Evolutionary conservation across 2,113 vertebrate genomes (phyloP), one percentile per base, ranked within the genome.

Genomic region (Melanostigma gelatinosum): DNA sequence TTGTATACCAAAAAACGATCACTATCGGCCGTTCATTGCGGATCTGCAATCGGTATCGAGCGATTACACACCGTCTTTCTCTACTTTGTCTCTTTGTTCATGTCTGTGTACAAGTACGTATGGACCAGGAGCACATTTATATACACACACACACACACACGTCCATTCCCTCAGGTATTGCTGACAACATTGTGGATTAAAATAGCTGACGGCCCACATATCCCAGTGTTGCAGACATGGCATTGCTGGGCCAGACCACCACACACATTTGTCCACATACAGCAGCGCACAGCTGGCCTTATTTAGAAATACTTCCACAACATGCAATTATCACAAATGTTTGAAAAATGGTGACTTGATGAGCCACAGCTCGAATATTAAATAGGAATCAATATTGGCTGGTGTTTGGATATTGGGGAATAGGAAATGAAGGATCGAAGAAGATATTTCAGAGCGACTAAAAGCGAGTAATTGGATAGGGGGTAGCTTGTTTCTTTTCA

Each of bases 131-230:
- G 72, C 73, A 80, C 69, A 74, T 77, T 29, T 20, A 55, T n/a
- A 3, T 46, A 42, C 55, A 64, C 71, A 77, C 40, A 46, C 77
- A 79, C 68, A 72, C 42, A 80, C 52, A 77, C 34, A 79, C 82
- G 89, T 88, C 87, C 88, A 83, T 82, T 94, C 93, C 91, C 93
- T 68, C 85, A 89, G 92, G 93, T 94, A 92, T 88, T 90, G 90
- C 91, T 69, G 71, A 86, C 88, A 92, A 93, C 91, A 91, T 90
- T 79, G 88, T 88, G 79, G 94, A 95, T 93, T 92, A 95, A 94
- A 94, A 95, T 95, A 94, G 94, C 92, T 86, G 79, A 65, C 92
- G 93, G 94, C 94, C 94, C 94, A 95, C 89, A 94, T 95, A 93
- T 92, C 75, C 77, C 72, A 46, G 75, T 81, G 46, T 50, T 83